phyloP scores from a whole-genome alignment of 2,888 invertebrate species.

The Abscondita cerata region DNA sequence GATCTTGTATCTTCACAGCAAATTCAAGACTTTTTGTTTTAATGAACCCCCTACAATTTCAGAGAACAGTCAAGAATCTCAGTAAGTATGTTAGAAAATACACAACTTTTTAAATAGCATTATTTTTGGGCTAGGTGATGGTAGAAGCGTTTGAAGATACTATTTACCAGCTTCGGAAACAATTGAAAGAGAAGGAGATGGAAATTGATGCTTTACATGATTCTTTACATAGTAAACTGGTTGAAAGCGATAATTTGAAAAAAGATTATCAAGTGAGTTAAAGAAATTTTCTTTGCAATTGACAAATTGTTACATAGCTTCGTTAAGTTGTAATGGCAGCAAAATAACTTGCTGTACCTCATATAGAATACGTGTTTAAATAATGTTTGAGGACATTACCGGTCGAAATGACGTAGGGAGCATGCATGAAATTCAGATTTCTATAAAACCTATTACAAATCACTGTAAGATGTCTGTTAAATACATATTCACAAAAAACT shows the following conservation, averaged over 20 bases:
- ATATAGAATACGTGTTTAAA: no score
- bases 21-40: slow-evolving; percentile 86
- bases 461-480: no score
- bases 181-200: slow-evolving; percentile 77
- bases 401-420: no score
- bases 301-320: background rate
- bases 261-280: slow-evolving; percentile 48
- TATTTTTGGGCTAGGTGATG: slow-evolving; percentile 70
- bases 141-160: slow-evolving; percentile 88
- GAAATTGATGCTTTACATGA: slow-evolving; percentile 69
- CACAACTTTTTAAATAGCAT: slow-evolving; percentile 60
- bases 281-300: background rate
- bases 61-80: slow-evolving; percentile 76
- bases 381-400: no score
- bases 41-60: slow-evolving; percentile 85
- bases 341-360: no score
- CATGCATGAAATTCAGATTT: no score
- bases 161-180: slow-evolving; percentile 76
- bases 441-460: no score
- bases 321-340: no score
- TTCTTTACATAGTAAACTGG: slow-evolving; percentile 62
- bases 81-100: slow-evolving; percentile 59
- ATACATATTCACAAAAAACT: no score
- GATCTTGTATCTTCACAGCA: slow-evolving; percentile 67
- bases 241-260: slow-evolving; percentile 59